These are phyloP conservation scores for Acanthosoma haemorrhoidale DNA, from an alignment of 2,888 invertebrate species.

Conservation along the genomic window DNA sequence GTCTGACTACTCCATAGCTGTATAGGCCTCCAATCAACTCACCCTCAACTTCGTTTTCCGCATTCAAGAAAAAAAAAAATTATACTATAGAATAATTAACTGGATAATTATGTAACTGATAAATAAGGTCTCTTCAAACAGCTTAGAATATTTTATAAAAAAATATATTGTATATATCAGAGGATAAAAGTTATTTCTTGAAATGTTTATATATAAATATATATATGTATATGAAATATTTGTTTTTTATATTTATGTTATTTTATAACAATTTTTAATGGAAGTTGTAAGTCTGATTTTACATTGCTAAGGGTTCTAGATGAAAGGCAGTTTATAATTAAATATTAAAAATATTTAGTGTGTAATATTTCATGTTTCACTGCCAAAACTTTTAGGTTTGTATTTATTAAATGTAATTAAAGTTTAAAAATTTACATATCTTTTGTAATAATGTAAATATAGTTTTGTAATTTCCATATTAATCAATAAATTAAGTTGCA, in stretches of 20 bases:
- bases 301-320: not conserved
- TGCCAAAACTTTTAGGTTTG: conserved; percentile 5
- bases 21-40: conserved; percentile 49
- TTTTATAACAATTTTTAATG: not conserved
- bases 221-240: not conserved
- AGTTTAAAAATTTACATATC: not conserved
- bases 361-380: not conserved
- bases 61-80: not conserved
- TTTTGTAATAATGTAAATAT: not conserved
- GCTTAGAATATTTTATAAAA: not conserved
- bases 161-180: conserved; percentile 5
- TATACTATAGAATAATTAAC: conserved; percentile 11
- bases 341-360: not conserved
- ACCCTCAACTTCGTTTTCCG: conserved; percentile 35
- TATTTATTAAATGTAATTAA: not conserved
- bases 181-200: conserved; percentile 10
- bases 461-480: not conserved
- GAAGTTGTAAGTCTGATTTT: conserved; percentile 29
- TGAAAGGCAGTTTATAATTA: conserved; percentile 4
- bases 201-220: conserved; percentile 9
- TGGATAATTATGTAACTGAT: not conserved
- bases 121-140: not conserved
- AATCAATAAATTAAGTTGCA: not conserved
- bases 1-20: conserved; percentile 69
- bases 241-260: conserved; percentile 18